Evolutionary conservation across 2,113 vertebrate genomes (phyloP), one percentile per base, ranked within the genome.

Genomic region (Pangasianodon hypophthalmus): DNA sequence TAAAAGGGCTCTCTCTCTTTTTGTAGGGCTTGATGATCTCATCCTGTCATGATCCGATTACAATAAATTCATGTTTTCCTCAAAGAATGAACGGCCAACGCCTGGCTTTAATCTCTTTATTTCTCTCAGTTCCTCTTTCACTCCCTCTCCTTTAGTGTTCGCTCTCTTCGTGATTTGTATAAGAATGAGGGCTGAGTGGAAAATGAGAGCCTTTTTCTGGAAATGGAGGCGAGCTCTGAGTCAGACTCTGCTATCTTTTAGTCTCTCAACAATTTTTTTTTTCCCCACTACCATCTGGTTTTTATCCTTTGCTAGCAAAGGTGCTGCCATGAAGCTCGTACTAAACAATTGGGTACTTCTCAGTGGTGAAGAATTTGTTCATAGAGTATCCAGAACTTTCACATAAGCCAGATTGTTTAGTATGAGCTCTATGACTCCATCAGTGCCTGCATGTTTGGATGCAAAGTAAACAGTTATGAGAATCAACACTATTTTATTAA

Each of bases 51-150:
- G 73, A 86, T 89, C 84, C 60, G 60, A 81, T 89, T 89, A 89
- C 88, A 81, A 62, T 79, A 86, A 89, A 89, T 75, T 89, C 71
- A 89, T 50, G 84, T 86, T 86, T 89, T 86, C 73, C 58, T 67
- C 73, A 46, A 82, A 58, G 62, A 77, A 86, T 69, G 32, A 86
- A 75, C 67, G 37, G 67, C 46, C 64, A 77, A 67, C 44, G 69
- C 67, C 83, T 89, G 83, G 84, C 58, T 48, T 69, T 54, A 81
- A 80, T 89, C 84, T 52, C 86, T 85, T 73, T 67, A 41, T 56
- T 58, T 82, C 89, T 44, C 32, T 26, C 46, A 9, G 14, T 69
- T 60, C 77, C 9, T 84, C 54, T 91, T 58, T 21, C 73, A 88
- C 50, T 85, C 90, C 86, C 90, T 85, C 88, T 91, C 89, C 85